Base-by-base conservation (phyloP, 2,797 vertebrate genomes). In the Phataginus tricuspis region DNA sequence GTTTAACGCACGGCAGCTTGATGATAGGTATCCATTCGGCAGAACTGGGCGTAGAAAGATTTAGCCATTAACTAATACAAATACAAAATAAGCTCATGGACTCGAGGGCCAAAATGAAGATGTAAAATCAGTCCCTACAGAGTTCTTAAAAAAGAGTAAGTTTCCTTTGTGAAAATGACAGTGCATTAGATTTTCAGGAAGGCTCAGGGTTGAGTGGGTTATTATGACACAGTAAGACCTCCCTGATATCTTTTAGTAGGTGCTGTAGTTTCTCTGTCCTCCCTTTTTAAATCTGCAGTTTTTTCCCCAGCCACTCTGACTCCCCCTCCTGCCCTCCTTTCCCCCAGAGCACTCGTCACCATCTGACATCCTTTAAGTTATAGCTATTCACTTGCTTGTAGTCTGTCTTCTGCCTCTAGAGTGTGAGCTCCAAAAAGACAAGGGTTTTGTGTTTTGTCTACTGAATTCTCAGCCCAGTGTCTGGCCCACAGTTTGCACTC, bases 41-140 rank as follows among this genome's bases (percentile, higher is more conserved):
- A 85, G 75, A 7, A 4, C 49, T 21, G 71, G 89, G 71, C 34
- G 85, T 94, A 91, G 75, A 87, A 79, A 91, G n/a, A 59, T 55
- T 96, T 86, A 82, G 64, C 69, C 71, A 90, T 77, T 94, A 92
- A 91, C 87, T 85, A 78, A 86, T 57, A 83, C 0, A 29, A 85
- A 84, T 57, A 64, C 53, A 77, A 84, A 94, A 94, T 34, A 93
- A 95, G 61, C 34, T 91, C 42, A 53, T 3, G 45, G 84, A 78
- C 88, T 83, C 57, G 5, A 1, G 8, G 13, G 77, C 55, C 90
- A 94, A 88, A 79, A 23, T 0, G 39, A 19, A 80, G 66, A 75
- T 31, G 78, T 45, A 85, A 95, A 90, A 69, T 77, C 57, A 10
- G 86, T 39, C 68, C 69, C 88, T 25, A 2, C 55, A 68, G 80